A percentile compares a stretch with the other conserved stretches of the same genome.
Conservation (phyloP, 2,113 vertebrate species). For the Gorilla gorilla region DNA sequence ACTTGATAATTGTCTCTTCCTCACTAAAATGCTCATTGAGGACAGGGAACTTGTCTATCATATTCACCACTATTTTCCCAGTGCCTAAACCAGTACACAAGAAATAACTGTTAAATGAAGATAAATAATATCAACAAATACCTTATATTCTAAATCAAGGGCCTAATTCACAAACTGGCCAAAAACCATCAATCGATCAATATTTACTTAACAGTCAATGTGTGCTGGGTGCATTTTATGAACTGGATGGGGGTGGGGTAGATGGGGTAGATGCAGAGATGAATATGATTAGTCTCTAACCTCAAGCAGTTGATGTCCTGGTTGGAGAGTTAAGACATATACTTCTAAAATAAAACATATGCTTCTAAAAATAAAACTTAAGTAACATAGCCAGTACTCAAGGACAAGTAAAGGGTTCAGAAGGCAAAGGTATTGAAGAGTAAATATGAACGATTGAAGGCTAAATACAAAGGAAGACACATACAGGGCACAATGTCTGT, state of each 20-base stretch:
- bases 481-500: neutral
- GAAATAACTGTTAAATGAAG: neutral
- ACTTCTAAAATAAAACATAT: neutral
- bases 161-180: neutral
- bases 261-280: neutral
- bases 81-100: neutral
- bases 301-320: neutral
- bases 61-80: neutral
- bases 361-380: neutral
- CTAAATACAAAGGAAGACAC: neutral
- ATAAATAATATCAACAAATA: neutral
- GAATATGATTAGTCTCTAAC: neutral
- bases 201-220: neutral
- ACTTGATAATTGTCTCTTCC: neutral
- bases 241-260: neutral
- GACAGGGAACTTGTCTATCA: neutral
- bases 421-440: neutral
- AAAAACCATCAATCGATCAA: neutral
- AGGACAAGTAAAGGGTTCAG: neutral
- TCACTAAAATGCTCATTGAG: neutral
- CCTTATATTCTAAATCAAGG: neutral
- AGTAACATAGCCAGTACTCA: neutral
- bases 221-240: neutral
- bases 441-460: neutral
- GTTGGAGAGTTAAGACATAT: neutral